Conservation (phyloP, 2,113 vertebrate species). For the Leucosticte australis region DNA sequence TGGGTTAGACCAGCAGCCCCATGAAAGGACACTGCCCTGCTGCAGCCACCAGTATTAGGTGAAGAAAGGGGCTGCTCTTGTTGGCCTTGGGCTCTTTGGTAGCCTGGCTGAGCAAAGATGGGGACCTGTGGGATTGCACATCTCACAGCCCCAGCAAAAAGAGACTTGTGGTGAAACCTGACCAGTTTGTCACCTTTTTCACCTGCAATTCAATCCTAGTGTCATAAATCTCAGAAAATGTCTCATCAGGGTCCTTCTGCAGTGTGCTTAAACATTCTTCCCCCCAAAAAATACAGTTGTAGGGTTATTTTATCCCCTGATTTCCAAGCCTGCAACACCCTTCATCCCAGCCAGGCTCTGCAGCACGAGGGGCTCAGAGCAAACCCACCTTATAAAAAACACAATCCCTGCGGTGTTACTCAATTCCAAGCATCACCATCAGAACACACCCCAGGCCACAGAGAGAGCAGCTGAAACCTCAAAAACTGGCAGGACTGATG, state of each 20-base stretch:
- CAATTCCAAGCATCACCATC: background rate
- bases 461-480: background rate
- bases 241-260: background rate
- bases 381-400: background rate
- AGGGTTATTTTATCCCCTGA: background rate
- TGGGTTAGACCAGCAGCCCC: background rate
- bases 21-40: background rate
- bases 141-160: background rate
- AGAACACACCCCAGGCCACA: background rate
- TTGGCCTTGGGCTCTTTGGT: background rate
- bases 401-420: accelerated
- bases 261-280: background rate
- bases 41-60: background rate
- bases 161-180: background rate
- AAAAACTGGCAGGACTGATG: background rate
- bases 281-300: background rate
- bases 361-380: background rate
- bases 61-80: background rate
- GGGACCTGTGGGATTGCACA: background rate
- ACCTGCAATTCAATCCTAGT: background rate
- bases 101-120: background rate
- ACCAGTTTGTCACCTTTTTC: background rate
- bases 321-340: background rate
- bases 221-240: background rate
- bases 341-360: background rate